Evolutionary conservation across 2,888 invertebrate genomes (phyloP).

Genomic region (Antheraea assamensis): DNA sequence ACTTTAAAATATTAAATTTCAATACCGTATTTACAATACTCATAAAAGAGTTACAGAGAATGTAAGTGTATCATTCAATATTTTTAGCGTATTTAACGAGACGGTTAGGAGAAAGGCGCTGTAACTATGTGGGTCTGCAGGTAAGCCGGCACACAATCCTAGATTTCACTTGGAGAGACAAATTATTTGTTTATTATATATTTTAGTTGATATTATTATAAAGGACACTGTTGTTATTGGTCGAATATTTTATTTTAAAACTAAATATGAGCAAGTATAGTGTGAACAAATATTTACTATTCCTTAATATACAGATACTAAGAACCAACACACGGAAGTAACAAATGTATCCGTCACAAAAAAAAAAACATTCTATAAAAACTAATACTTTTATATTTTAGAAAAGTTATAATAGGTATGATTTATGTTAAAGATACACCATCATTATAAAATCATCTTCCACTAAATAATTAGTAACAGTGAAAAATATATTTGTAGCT

Average conservation of each 20-base stretch:
- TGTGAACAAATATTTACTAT: neutral
- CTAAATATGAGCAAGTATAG: neutral
- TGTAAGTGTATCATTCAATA: constrained; percentile 21
- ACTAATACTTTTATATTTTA: neutral
- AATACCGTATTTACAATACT: constrained; percentile 23
- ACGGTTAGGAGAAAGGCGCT: neutral
- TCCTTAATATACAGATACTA: neutral
- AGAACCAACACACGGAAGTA: neutral
- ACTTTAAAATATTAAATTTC: neutral
- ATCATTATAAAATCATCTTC: neutral
- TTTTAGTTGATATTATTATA: neutral
- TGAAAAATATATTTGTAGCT: neutral
- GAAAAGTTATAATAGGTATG: neutral
- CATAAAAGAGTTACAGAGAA: constrained; percentile 29
- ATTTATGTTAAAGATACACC: neutral
- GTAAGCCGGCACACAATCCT: constrained; percentile 11
- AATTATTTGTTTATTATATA: constrained; percentile 6
- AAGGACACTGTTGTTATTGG: neutral
- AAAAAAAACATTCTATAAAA: neutral
- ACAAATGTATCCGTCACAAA: neutral
- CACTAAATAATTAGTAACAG: neutral
- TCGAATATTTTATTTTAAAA: neutral
- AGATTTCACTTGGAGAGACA: constrained; percentile 2
- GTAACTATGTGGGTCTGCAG: constrained; percentile 7
- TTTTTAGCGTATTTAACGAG: neutral